Evolutionary conservation across 2,797 vertebrate genomes (phyloP).

Genomic region (Petrocephalus schoutedeni): DNA sequence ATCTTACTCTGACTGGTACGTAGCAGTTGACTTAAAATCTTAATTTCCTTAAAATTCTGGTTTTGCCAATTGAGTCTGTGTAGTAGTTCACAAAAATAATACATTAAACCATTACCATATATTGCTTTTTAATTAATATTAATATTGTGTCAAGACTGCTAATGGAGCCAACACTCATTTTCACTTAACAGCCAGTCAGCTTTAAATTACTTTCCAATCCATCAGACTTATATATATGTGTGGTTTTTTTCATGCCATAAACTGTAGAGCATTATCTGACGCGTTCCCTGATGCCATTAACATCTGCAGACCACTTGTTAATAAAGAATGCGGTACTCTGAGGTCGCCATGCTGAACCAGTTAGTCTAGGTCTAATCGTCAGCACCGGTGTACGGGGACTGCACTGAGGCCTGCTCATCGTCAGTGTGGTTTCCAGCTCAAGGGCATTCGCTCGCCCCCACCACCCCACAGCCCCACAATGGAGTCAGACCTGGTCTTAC

Average conservation of each 20-base stretch:
- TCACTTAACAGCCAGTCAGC: background rate
- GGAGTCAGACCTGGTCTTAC: constrained; percentile 16
- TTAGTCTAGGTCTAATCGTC: constrained; percentile 1
- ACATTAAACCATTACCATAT: background rate
- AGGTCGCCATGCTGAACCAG: constrained; percentile 14
- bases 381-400: background rate
- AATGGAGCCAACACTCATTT: background rate
- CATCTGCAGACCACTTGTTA: constrained; percentile 3
- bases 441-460: background rate
- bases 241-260: background rate
- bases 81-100: background rate
- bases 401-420: background rate
- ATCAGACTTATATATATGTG: background rate
- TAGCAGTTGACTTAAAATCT: background rate
- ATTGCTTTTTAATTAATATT: background rate
- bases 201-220: background rate
- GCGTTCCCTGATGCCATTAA: background rate
- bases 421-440: constrained; percentile 1
- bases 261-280: constrained; percentile 24
- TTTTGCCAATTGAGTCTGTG: background rate
- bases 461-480: background rate
- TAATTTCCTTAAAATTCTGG: background rate
- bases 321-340: background rate
- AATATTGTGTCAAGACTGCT: background rate
- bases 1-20: background rate